These are phyloP conservation scores for Macrochelys suwanniensis DNA, from an alignment of 2,797 vertebrate genomes.

Conservation along the genomic window DNA sequence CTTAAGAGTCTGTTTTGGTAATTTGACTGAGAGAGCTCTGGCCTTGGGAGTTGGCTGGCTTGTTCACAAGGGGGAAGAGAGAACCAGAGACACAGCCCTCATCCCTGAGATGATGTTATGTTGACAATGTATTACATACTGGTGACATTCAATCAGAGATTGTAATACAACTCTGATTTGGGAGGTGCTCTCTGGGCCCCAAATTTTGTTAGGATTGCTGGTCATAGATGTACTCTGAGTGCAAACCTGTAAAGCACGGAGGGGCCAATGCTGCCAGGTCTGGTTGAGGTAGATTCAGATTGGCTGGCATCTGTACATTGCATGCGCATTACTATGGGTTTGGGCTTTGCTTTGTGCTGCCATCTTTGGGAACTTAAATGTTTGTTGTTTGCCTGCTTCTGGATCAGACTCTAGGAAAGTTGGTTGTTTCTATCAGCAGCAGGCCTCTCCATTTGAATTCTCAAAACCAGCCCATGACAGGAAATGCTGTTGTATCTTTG, in stretches of 20 bases:
- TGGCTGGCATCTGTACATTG: neutral
- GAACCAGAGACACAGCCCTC: neutral
- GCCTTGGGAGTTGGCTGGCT: too few relatives aligned
- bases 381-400: neutral
- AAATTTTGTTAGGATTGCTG: neutral
- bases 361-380: conserved; percentile 2
- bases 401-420: neutral
- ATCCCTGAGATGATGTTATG: neutral
- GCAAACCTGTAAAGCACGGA: neutral
- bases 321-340: neutral
- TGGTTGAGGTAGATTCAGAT: conserved; percentile 12
- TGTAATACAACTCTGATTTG: neutral
- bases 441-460: neutral
- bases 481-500: neutral
- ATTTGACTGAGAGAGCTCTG: too few relatives aligned
- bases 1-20: too few relatives aligned
- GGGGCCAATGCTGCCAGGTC: neutral
- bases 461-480: neutral
- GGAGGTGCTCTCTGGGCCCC: neutral
- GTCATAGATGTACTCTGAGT: neutral
- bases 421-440: neutral
- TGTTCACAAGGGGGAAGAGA: neutral
- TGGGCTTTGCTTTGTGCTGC: neutral
- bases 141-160: neutral
- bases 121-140: neutral